Evolutionary conservation across 2,113 vertebrate species (phyloP).

Genomic region (Edolisoma coerulescens): DNA sequence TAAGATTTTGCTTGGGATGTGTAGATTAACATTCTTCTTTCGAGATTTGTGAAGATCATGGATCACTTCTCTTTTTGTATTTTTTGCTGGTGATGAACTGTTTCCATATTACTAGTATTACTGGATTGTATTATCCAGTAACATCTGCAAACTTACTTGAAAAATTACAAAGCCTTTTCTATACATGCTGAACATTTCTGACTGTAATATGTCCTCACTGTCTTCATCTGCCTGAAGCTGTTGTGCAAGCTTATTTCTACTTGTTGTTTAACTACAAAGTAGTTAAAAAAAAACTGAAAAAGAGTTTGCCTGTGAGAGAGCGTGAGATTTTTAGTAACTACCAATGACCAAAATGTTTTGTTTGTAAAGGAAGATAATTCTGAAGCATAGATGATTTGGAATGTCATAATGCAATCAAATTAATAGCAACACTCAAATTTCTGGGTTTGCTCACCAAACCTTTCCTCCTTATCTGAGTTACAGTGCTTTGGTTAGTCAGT

Average conservation of each 20-base stretch:
- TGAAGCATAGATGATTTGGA: neutral
- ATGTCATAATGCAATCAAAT: neutral
- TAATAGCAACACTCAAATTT: neutral
- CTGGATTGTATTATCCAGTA: neutral
- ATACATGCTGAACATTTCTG: neutral
- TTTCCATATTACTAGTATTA: neutral
- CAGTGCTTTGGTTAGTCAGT: neutral
- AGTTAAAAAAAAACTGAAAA: neutral
- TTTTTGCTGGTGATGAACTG: neutral
- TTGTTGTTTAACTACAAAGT: neutral
- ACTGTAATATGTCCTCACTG: neutral
- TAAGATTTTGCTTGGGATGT: neutral
- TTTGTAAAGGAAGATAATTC: neutral
- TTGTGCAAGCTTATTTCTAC: neutral
- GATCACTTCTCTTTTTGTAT: neutral
- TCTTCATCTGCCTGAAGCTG: neutral
- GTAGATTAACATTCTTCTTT: neutral
- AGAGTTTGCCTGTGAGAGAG: neutral
- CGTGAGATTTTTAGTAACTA: neutral
- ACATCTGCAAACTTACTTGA: neutral
- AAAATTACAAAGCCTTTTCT: neutral
- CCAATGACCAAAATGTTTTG: neutral
- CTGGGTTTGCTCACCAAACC: neutral
- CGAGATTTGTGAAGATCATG: neutral
- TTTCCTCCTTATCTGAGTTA: neutral